Percentiles rank a stretch among this genome's conserved stretches.
Evolutionary conservation across 2,113 vertebrate genomes (phyloP).

Genomic region (Nesogale talazaci): DNA sequence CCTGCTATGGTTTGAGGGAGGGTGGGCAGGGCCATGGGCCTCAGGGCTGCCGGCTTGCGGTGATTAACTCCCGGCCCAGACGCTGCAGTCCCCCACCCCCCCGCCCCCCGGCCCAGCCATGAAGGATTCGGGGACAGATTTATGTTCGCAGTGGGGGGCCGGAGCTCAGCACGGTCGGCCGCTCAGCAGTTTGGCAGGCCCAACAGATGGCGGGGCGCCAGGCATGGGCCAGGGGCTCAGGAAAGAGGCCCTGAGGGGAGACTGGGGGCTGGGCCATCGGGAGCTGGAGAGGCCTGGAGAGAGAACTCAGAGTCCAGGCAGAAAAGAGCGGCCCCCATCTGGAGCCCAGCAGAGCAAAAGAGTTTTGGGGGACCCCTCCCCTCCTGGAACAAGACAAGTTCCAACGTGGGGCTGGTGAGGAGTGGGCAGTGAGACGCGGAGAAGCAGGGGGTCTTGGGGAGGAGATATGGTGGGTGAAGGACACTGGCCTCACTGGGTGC

Average conservation of each 20-base stretch:
- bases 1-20: background rate
- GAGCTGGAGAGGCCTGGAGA: background rate
- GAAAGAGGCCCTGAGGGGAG: background rate
- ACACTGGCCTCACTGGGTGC: accelerated
- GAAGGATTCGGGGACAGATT: background rate
- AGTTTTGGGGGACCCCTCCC: background rate
- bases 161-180: accelerated
- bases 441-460: background rate
- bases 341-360: no score
- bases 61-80: background rate
- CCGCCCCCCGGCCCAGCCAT: accelerated
- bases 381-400: background rate
- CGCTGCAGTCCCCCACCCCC: background rate
- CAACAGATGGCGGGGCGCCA: background rate
- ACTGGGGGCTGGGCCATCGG: background rate
- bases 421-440: accelerated
- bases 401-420: background rate
- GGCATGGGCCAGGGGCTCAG: background rate
- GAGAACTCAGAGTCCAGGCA: no score
- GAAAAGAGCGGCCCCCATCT: background rate
- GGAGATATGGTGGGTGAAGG: accelerated
- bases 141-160: background rate
- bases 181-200: accelerated
- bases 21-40: background rate
- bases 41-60: background rate